A percentile compares a stretch with the other conserved stretches of the same genome.
Conservation (phyloP, 2,113 vertebrate genomes). For the Redunca redunca region DNA sequence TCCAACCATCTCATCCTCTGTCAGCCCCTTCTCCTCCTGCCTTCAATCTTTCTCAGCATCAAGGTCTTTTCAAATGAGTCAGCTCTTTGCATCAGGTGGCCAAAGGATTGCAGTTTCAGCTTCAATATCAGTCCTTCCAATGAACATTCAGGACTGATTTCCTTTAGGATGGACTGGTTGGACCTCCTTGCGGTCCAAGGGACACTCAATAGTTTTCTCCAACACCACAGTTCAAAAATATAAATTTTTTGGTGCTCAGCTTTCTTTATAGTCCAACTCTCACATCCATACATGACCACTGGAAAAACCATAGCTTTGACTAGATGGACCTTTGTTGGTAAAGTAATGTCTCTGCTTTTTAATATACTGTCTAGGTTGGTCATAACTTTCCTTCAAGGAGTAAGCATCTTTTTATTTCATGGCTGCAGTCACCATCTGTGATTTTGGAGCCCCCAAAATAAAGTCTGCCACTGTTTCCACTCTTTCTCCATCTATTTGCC, state of each 20-base stretch:
- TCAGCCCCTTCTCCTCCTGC: neutral
- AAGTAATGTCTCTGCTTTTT: neutral
- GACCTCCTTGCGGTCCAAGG: neutral
- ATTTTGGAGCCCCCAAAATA: fast-evolving
- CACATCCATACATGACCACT: neutral
- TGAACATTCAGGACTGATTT: neutral
- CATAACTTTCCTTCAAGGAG: neutral
- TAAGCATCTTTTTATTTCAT: neutral
- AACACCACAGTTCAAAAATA: neutral
- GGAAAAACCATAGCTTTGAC: neutral
- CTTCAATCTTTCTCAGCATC: neutral
- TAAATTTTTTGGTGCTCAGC: fast-evolving
- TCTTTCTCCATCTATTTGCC: neutral
- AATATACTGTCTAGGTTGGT: neutral
- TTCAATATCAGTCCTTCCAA: neutral
- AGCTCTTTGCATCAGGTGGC: neutral
- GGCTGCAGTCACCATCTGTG: neutral
- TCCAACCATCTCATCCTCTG: neutral
- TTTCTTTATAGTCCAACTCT: neutral
- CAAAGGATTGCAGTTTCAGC: neutral
- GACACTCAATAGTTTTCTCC: neutral
- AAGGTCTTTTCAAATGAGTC: neutral
- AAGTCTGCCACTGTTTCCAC: neutral
- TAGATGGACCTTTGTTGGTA: neutral
- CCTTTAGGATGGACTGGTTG: neutral